A percentile compares a stretch with the other conserved stretches of the same genome.
phyloP scores from a whole-genome alignment of 2,113 vertebrate species.

The Paralichthys olivaceus region DNA sequence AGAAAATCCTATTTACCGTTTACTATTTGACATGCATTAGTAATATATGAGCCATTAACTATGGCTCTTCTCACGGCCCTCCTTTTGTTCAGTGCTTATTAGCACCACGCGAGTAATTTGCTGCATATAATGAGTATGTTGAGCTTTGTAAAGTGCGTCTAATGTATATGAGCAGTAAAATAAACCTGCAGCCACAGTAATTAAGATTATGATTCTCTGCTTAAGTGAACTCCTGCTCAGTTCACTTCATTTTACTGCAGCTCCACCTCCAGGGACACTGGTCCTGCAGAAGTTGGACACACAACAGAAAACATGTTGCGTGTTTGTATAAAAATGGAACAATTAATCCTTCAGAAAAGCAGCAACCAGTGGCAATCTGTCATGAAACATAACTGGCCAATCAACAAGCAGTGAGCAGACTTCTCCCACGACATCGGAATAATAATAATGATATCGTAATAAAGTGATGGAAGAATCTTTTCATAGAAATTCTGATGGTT shows the following conservation, averaged over 20 bases:
- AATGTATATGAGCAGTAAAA: slow-evolving; percentile 18
- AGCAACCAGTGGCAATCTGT: too few relatives aligned
- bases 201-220: slow-evolving; percentile 11
- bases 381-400: too few relatives aligned
- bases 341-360: too few relatives aligned
- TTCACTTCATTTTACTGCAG: slow-evolving; percentile 4
- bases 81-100: neutral
- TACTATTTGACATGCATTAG: slow-evolving; percentile 43
- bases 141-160: slow-evolving; percentile 1
- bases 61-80: slow-evolving; percentile 10
- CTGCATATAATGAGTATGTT: slow-evolving; percentile 6
- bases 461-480: too few relatives aligned
- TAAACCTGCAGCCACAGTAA: neutral
- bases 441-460: too few relatives aligned
- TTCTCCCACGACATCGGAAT: too few relatives aligned
- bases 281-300: too few relatives aligned
- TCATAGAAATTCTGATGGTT: too few relatives aligned
- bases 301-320: too few relatives aligned
- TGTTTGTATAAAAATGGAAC: too few relatives aligned
- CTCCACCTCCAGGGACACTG: neutral
- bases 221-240: slow-evolving; percentile 2
- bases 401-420: too few relatives aligned
- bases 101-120: slow-evolving; percentile 2
- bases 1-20: slow-evolving; percentile 41
- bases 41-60: slow-evolving; percentile 37